A percentile compares a stretch with the other conserved stretches of the same genome.
These are phyloP conservation scores for Emydoidea blandingii DNA, from an alignment of 2,797 vertebrate genomes.

Conservation along the genomic window DNA sequence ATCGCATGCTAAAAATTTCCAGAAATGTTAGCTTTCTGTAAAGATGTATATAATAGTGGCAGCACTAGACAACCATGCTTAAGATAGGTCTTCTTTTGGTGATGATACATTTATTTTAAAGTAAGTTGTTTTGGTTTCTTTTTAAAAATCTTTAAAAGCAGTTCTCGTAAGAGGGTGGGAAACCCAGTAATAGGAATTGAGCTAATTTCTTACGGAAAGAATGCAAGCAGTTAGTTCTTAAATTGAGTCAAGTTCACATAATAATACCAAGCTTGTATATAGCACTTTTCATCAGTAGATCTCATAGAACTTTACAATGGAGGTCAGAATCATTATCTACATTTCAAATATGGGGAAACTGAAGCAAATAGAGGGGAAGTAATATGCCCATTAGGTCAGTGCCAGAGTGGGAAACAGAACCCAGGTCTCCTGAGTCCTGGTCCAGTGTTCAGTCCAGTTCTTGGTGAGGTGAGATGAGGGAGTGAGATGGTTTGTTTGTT, in stretches of 20 bases:
- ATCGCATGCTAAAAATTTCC: conserved; percentile 24
- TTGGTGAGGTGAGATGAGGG: not conserved
- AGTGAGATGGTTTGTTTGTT: not conserved
- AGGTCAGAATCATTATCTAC: not conserved
- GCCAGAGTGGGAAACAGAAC: not conserved
- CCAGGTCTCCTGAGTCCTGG: not conserved
- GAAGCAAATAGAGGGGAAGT: not conserved
- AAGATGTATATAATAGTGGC: not conserved
- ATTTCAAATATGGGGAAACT: not conserved
- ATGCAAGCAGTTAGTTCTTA: too few species aligned
- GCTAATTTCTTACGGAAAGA: not conserved
- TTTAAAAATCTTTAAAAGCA: not conserved
- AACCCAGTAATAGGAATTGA: not conserved
- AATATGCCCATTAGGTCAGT: not conserved
- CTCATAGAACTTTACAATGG: not conserved
- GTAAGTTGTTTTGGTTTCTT: not conserved
- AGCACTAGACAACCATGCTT: not conserved
- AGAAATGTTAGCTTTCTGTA: conserved; percentile 29
- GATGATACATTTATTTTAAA: not conserved
- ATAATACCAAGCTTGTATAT: too few species aligned
- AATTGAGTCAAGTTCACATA: too few species aligned
- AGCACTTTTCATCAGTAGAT: not conserved
- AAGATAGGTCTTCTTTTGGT: not conserved
- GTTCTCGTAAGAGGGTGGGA: not conserved
- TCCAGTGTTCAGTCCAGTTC: not conserved